Evolutionary conservation across 2,888 invertebrate species (phyloP), one percentile per base, ranked within the genome.

Genomic region (Azorinus chamasolen): DNA sequence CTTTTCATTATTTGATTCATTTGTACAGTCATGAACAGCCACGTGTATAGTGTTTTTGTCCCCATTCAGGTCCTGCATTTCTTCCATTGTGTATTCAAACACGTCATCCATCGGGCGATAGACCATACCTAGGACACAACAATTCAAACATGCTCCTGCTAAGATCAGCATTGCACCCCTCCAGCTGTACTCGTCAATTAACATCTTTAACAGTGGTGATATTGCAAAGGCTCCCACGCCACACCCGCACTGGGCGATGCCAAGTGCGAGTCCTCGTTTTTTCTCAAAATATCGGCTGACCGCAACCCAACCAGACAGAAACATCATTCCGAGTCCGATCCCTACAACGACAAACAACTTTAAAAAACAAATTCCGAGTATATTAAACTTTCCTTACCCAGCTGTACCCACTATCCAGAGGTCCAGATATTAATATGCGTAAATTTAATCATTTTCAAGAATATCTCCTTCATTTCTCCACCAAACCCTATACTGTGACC

Each of bases 151-250:
- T 2, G 70, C 14, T 12, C 75, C 75, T 1, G 75, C 61, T 8
- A 59, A 18, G n/a, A 76, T 61, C 2, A 76, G 41, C 61, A 76
- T 61, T 16, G 58, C 55, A 4, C 76, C 76, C 32, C 66, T 59
- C 76, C 76, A 76, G 14, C 62, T 53, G 41, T 71, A 76, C 18
- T 14, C 25, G 5, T 55, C 62, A n/a, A 71, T 16, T 2, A 65
- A 54, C 4, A 45, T n/a, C 18, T 50, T 64, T 4, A 71, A 37
- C 12, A 76, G 32, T 2, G 76, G 76, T 16, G 53, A 32, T 5
- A 76, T 61, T 10, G 50, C 58, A 39, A 76, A 71, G 14, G 61
- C 48, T 25, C 76, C 76, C 0, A 76, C 62, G 27, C 76, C 76
- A 27, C 65, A 51, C 6, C 76, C 76, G 51, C 70, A 76, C 18